A percentile compares a stretch with the other conserved stretches of the same genome.
Conservation (phyloP, 2,113 vertebrate species). For the Spea multiplicata region DNA sequence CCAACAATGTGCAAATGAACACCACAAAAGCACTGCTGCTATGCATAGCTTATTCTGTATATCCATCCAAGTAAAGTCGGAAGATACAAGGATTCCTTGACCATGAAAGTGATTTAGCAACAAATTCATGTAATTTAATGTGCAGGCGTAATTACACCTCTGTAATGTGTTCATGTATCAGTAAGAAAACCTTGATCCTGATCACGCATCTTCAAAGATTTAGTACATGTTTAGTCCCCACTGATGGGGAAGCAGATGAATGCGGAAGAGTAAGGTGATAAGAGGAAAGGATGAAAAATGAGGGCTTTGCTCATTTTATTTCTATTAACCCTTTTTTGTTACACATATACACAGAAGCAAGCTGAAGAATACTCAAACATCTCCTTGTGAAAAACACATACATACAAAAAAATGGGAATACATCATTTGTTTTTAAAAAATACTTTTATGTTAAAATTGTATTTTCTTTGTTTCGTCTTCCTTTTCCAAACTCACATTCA, state of each 20-base stretch:
- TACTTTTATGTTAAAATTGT: too few species aligned
- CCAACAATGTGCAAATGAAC: conserved; percentile 31
- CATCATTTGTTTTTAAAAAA: too few species aligned
- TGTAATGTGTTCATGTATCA: conserved; percentile 4
- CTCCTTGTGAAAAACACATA: too few species aligned
- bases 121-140: conserved; percentile 22
- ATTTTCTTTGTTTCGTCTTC: too few species aligned
- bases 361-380: too few species aligned
- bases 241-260: background rate
- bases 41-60: conserved; percentile 18
- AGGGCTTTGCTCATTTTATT: background rate
- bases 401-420: too few species aligned
- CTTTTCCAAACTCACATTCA: too few species aligned
- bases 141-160: conserved; percentile 38
- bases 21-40: conserved; percentile 16
- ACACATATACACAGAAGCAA: too few species aligned
- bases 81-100: conserved; percentile 21
- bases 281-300: background rate
- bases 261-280: background rate
- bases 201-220: background rate
- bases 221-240: background rate
- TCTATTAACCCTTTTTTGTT: background rate
- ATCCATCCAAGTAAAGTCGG: background rate
- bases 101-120: conserved; percentile 20
- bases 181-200: background rate